These are phyloP conservation scores for Hormiphora californensis DNA, from an alignment of 37 sponge, comb jelly and placozoan species.

Conservation along the genomic window DNA sequence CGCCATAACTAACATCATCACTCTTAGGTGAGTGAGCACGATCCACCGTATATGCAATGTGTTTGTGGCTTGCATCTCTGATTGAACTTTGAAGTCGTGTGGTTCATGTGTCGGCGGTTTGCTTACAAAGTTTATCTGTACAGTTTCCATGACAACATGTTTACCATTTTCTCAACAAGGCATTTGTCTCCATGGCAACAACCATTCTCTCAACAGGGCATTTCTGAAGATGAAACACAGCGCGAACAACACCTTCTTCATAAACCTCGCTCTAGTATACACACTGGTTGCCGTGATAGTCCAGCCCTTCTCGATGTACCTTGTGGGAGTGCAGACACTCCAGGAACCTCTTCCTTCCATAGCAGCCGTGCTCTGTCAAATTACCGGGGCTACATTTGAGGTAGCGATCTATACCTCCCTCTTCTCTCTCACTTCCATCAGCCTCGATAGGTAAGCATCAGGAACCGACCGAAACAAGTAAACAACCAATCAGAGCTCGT, in stretches of 20 bases:
- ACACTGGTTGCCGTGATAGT: background rate
- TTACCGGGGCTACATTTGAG: background rate
- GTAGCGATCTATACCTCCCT: background rate
- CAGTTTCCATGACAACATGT: too few relatives aligned
- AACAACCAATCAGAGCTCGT: too few relatives aligned
- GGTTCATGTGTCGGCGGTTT: too few relatives aligned
- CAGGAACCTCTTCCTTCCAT: background rate
- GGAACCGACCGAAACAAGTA: too few relatives aligned
- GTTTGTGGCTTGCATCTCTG: too few relatives aligned
- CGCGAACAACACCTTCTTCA: background rate
- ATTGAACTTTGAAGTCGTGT: too few relatives aligned
- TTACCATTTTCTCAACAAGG: too few relatives aligned
- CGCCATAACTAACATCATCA: background rate
- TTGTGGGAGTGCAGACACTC: background rate
- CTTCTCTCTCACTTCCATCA: constrained; percentile 1
- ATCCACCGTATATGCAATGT: background rate
- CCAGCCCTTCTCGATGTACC: background rate
- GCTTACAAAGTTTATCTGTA: too few relatives aligned
- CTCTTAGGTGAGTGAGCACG: background rate
- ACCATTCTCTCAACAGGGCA: background rate
- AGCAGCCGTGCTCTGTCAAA: background rate
- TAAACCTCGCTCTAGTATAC: background rate
- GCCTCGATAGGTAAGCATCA: background rate
- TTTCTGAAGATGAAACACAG: background rate
- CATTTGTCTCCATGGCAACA: too few relatives aligned